Evolutionary conservation across 2,888 invertebrate species (phyloP), one percentile per base, ranked within the genome.

Genomic region (Tholera decimalis): DNA sequence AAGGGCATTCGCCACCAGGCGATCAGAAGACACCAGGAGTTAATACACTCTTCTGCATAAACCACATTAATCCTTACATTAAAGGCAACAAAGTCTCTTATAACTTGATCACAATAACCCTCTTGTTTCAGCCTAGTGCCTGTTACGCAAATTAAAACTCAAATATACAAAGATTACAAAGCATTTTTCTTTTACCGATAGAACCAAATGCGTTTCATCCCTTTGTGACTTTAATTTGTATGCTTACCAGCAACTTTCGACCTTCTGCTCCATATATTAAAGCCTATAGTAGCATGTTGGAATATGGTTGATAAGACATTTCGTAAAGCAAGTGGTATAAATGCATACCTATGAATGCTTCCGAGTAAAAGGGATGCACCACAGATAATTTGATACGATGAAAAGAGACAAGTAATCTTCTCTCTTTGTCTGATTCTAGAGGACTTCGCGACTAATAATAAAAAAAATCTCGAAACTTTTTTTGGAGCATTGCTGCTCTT

Each of bases 1-100:
- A 92, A 91, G 92, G 91, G 90, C 91, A 91, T 82, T 75, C 59
- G 62, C 65, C 89, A 94, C 92, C 83, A 93, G 91, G 93, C 71
- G 28, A 77, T 7, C 87, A 93, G 86, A 80, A 86, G 30, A 43
- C 30, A 59, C 56, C 46, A 83, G 71, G 87, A 90, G 84, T 49
- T 79, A 33, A 43, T 61, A 30, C 51, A 72, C 30, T 15, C 33
- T 30, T 22, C 55, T 39, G 13, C 9, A 20, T 73, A 73, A 9
- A 53, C 74, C 47, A 70, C 8, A 54, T 57, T 44, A 11, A 65
- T 39, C 51, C 49, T 67, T 73, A 56, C 1, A 6, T 7, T 6
- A 6, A 20, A 2, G 4, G 0, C 1, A n/a, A 13, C 30, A 73
- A 67, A 59, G 73, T 72, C 46, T 44, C 8, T 55, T 62, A 55